Base-by-base conservation (phyloP, 2,888 invertebrate species). In the Drosophila birchii region DNA sequence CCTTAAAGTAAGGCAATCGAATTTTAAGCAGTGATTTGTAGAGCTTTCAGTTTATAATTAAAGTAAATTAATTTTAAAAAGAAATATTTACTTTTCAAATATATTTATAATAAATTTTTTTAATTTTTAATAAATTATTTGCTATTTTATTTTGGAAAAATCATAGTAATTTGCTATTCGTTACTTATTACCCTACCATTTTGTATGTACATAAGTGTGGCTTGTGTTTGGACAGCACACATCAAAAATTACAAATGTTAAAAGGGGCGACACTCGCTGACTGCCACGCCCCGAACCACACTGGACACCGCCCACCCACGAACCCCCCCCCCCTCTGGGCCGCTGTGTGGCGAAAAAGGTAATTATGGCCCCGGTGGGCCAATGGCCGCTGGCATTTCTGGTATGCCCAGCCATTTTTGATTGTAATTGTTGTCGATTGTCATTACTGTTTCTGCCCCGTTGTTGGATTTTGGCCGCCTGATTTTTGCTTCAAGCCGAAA, bases 401-500 rank as follows among this genome's bases (percentile, higher is more conserved):
- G 23, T 53, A 23, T 67, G 67, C 62, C 73, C 64, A 68, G 83
- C 86, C 63, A 88, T 86, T 84, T 84, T 81, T 84, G 89, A 85
- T 89, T 87, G 89, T 85, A 85, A 85, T 85, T 85, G 89, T 85
- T 85, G 89, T 85, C 89, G 88, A 85, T 85, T 85, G 84, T 87
- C 84, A 85, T 89, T 89, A 89, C 89, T 73, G 78, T 81, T 84
- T 79, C 79, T 75, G 79, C 57, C 67, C 67, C 78, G 88, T 73
- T 75, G 73, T 56, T 80, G 83, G 64, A 88, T 80, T 80, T 80
- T 86, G 86, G 81, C 73, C 75, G 75, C 83, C 80, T 81, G 81
- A 86, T 78, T 82, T 80, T 78, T 58, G 60, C 60, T 39, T 47
- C 36, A 47, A 29, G 39, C 45, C 45, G 43, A 45, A 14, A 18